Conservation (phyloP, 2,888 invertebrate genomes). For the Drosophila melanosoma region DNA sequence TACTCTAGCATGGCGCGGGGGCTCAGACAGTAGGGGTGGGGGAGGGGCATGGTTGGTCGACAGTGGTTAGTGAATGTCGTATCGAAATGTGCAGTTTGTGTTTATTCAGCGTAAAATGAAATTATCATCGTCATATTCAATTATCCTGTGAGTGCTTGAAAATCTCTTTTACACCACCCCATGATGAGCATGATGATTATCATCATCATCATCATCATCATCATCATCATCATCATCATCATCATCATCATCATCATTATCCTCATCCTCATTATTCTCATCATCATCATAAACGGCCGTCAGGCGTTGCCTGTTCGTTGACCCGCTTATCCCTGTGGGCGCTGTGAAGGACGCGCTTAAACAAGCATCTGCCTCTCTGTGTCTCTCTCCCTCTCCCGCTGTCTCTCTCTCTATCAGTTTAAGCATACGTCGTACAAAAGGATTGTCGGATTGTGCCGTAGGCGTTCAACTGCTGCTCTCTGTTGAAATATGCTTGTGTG, state of each 20-base stretch:
- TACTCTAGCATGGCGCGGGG: background rate
- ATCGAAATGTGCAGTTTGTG: conserved; percentile 73
- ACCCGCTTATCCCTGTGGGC: conserved; percentile 60
- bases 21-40: conserved; percentile 1
- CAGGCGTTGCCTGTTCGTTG: conserved; percentile 51
- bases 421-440: conserved; percentile 47
- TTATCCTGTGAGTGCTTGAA: conserved; percentile 68
- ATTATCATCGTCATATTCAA: conserved; percentile 78
- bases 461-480: conserved; percentile 26
- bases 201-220: too few relatives aligned
- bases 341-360: conserved; percentile 52
- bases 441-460: conserved; percentile 42
- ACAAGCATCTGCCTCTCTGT: conserved; percentile 34
- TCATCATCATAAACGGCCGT: background rate
- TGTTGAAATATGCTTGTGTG: background rate
- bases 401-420: conserved; percentile 26
- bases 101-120: conserved; percentile 77
- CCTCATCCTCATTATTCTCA: background rate
- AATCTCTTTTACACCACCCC: conserved; percentile 1
- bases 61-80: conserved; percentile 31
- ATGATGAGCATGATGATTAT: background rate
- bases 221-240: background rate
- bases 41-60: background rate
- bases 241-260: too few relatives aligned
- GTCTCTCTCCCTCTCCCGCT: background rate